Base-by-base conservation (phyloP, 2,797 vertebrate species). In the Pseudochirops cupreus region DNA sequence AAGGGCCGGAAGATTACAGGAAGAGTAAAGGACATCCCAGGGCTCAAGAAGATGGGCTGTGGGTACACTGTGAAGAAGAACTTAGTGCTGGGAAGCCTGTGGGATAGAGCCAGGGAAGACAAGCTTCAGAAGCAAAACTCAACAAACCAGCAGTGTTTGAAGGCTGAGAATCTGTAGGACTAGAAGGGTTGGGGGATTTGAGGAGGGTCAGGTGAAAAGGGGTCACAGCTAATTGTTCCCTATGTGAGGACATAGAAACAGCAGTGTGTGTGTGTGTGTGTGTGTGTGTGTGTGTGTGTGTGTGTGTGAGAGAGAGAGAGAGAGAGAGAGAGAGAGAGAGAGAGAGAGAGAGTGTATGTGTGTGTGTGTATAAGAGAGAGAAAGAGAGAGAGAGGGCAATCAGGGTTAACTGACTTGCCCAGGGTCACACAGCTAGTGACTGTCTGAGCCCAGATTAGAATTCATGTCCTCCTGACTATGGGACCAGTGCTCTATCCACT, bases 1-100 rank as follows among this genome's bases (percentile, higher is more conserved):
- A 98, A 96, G 39, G 99, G 99, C 92, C 97, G 99, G 98, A 99
- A 99, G 96, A 99, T 95, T 87, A 99, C 54, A 21, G 99, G 99
- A 54, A 99, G 97, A 0, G 98, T 98, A 97, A 99, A 98, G 90
- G 99, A 99, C 82, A 99, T 99, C 50, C 99, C 99, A 6, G 99
- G 99, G 93, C 99, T 99, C 97, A 99, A 95, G 95, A 98, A 94
- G 96, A 99, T 99, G 0, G 97, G 98, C 96, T 99, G 98, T 0
- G 99, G 99, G 96, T 98, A 98, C 92, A 98, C 96, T 0, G 98
- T 99, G 97, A 97, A 99, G 98, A 99, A 99, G 98, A 99, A 99
- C 90, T 97, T 98, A 54, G 99, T 99, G 55, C 95, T 94, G 28
- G 99, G 99, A 97, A 99, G 98, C 96, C 99, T 99, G 97, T 4